Evolutionary conservation across 2,113 vertebrate genomes (phyloP).

Genomic region (Pteruthius melanotis): DNA sequence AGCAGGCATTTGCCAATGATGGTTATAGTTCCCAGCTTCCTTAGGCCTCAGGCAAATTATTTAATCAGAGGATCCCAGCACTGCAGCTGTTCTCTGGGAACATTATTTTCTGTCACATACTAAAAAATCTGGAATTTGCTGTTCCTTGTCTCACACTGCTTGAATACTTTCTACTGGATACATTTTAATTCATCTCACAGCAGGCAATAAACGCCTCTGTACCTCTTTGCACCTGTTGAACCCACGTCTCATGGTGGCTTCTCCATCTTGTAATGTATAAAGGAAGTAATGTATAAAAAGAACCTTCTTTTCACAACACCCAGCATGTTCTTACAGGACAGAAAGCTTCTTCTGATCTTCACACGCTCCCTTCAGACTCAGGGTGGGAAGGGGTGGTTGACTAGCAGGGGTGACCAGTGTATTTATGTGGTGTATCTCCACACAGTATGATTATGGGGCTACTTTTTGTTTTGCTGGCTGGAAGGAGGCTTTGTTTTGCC

Average conservation of each 20-base stretch:
- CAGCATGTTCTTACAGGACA: neutral
- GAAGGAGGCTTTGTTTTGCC: neutral
- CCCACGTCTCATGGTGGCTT: neutral
- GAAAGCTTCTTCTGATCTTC: neutral
- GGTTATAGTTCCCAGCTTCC: neutral
- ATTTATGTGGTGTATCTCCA: neutral
- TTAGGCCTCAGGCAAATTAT: neutral
- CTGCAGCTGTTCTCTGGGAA: neutral
- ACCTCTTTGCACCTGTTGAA: neutral
- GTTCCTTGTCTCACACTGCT: neutral
- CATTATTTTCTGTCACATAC: neutral
- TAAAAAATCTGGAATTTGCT: neutral
- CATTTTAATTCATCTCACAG: neutral
- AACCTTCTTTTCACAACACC: neutral
- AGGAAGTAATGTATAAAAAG: neutral
- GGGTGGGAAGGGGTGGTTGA: neutral
- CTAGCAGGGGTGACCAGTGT: neutral
- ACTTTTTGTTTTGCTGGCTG: neutral
- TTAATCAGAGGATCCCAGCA: neutral
- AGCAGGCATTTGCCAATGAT: neutral
- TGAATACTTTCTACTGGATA: neutral
- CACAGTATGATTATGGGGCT: neutral
- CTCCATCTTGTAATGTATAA: fast-evolving
- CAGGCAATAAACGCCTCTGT: neutral
- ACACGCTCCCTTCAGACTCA: fast-evolving